A percentile compares a stretch with the other conserved stretches of the same genome.
Evolutionary conservation across 2,797 vertebrate genomes (phyloP).

Genomic region (Glossophaga mutica): DNA sequence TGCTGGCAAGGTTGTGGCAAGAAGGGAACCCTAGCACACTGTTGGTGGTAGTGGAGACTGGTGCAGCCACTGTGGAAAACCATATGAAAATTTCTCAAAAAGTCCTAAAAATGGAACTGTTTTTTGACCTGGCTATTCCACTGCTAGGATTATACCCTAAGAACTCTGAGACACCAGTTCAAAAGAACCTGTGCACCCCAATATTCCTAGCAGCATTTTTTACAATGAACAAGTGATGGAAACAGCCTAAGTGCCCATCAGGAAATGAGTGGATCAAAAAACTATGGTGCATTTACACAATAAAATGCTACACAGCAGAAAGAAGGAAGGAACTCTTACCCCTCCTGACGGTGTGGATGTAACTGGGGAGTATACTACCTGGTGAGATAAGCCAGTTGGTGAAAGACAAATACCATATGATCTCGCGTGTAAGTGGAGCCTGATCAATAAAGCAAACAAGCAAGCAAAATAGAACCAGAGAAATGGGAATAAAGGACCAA

Average conservation of each 20-base stretch:
- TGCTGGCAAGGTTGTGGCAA: background rate
- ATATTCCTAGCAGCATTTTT: background rate
- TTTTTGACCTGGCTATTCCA: background rate
- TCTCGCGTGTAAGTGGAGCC: background rate
- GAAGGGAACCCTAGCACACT: background rate
- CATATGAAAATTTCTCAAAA: background rate
- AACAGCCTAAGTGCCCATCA: background rate
- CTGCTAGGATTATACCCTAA: background rate
- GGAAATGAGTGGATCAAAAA: background rate
- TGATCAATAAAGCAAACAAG: background rate
- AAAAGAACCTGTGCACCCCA: background rate
- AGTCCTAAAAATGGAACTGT: background rate
- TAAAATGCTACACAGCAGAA: background rate
- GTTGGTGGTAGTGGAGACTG: background rate
- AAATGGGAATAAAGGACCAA: background rate
- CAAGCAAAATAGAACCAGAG: background rate
- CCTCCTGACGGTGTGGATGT: background rate
- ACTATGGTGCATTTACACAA: background rate
- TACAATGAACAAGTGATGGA: background rate
- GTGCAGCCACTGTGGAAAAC: background rate
- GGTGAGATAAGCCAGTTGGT: background rate
- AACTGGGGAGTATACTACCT: background rate
- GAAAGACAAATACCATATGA: background rate
- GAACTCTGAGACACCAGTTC: background rate
- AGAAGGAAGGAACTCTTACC: background rate